Percentiles rank a stretch among this genome's conserved stretches.
These are phyloP conservation scores for Cynoglossus semilaevis DNA, from an alignment of 2,113 vertebrate species.

Conservation along the genomic window DNA sequence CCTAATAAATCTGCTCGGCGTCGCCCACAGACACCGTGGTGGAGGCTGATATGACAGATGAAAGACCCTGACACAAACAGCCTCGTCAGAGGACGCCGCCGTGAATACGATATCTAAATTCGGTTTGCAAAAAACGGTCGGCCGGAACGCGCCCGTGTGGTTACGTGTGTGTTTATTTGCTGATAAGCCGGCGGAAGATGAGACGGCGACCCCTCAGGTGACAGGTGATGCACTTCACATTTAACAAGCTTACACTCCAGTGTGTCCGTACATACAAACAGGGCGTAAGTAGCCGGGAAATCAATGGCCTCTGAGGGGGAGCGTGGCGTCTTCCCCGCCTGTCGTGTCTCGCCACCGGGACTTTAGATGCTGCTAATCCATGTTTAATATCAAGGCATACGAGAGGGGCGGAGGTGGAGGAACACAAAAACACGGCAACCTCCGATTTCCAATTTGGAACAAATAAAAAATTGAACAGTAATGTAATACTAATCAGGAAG, in stretches of 20 bases:
- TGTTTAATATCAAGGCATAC: slow-evolving; percentile 71
- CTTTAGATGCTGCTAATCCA: slow-evolving; percentile 69
- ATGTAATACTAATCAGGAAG: slow-evolving; percentile 74
- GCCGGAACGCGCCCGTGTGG: slow-evolving; percentile 3
- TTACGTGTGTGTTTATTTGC: slow-evolving; percentile 34
- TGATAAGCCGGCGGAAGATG: slow-evolving; percentile 53
- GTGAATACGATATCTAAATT: slow-evolving; percentile 27
- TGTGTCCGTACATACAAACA: slow-evolving; percentile 78
- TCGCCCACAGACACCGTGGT: slow-evolving; percentile 9
- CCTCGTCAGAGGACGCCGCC: background rate
- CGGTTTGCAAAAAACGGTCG: slow-evolving; percentile 30
- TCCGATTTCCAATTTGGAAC: slow-evolving; percentile 71
- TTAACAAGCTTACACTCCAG: slow-evolving; percentile 72
- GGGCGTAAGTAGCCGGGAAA: slow-evolving; percentile 69
- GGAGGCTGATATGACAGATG: slow-evolving; percentile 15
- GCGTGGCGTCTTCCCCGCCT: slow-evolving; percentile 9
- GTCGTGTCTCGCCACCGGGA: slow-evolving; percentile 35
- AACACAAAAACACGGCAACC: slow-evolving; percentile 22
- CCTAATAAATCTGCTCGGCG: slow-evolving; percentile 17
- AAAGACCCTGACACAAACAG: slow-evolving; percentile 11
- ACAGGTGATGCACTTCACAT: slow-evolving; percentile 75
- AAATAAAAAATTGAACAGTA: slow-evolving; percentile 78
- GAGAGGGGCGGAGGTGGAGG: background rate
- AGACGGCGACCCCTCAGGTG: slow-evolving; percentile 48
- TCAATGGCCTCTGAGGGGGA: slow-evolving; percentile 56